Conservation (phyloP, 2,797 vertebrate species). For the Eptatretus atami region DNA sequence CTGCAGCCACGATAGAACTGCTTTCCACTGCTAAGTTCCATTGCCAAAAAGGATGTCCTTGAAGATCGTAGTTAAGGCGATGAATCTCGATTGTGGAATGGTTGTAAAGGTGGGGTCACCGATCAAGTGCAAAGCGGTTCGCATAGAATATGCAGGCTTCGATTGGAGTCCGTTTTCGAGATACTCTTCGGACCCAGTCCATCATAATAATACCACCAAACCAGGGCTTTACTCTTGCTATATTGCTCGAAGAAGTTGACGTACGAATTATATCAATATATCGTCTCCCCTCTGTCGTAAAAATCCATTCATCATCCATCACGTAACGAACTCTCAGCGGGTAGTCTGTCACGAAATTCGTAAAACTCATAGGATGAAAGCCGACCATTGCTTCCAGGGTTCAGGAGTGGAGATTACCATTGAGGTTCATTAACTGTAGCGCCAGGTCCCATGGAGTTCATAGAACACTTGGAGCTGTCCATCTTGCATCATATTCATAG, state of each 20-base stretch:
- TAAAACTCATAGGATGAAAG: constrained; percentile 71
- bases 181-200: constrained; percentile 66
- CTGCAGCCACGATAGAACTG: constrained; percentile 92
- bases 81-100: constrained; percentile 90
- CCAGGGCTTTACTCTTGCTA: constrained; percentile 79
- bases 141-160: constrained; percentile 96
- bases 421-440: constrained; percentile 89
- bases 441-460: constrained; percentile 86
- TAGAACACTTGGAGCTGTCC: constrained; percentile 69
- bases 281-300: constrained; percentile 64
- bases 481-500: constrained; percentile 70
- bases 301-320: constrained; percentile 76
- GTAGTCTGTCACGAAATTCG: constrained; percentile 80
- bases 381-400: constrained; percentile 47
- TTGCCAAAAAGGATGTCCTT: constrained; percentile 86
- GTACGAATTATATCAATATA: constrained; percentile 95
- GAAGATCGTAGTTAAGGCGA: constrained; percentile 79
- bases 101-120: constrained; percentile 88
- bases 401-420: constrained; percentile 81
- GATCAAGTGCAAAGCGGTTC: constrained; percentile 62
- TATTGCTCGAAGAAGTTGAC: constrained; percentile 63
- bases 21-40: constrained; percentile 88
- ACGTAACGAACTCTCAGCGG: constrained; percentile 74
- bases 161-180: constrained; percentile 58
- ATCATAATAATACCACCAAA: constrained; percentile 62